Percentiles rank a stretch among this genome's conserved stretches.
These are phyloP conservation scores for Crotalus helleri DNA, from an alignment of 2,113 vertebrate genomes.

Conservation along the genomic window DNA sequence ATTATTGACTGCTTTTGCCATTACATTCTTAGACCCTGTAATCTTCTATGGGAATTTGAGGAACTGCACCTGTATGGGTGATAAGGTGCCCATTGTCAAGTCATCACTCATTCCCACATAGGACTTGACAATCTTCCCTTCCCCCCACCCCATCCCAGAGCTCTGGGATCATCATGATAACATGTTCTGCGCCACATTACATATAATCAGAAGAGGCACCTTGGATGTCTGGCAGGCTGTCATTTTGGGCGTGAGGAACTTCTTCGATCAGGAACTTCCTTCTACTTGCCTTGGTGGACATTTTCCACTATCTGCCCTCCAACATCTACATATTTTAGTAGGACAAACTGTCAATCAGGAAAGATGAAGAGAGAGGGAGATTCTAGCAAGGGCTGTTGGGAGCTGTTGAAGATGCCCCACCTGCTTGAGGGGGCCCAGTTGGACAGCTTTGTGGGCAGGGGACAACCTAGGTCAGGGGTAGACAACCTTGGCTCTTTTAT, in stretches of 20 bases:
- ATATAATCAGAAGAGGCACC: constrained; percentile 19
- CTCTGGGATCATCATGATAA: constrained; percentile 31
- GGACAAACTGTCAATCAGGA: fast-evolving
- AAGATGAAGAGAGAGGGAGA: background rate
- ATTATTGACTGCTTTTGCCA: constrained; percentile 65
- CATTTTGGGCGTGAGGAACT: background rate
- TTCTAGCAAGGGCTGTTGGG: background rate
- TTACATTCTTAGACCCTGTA: constrained; percentile 50
- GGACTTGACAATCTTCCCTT: constrained; percentile 40
- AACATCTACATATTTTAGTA: background rate
- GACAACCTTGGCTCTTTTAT: too few relatives aligned
- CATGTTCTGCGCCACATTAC: constrained; percentile 22
- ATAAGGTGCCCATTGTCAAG: constrained; percentile 51
- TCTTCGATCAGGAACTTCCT: background rate
- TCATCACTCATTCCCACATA: constrained; percentile 46
- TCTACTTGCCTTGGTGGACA: background rate
- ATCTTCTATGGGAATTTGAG: constrained; percentile 49
- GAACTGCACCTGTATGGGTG: constrained; percentile 45
- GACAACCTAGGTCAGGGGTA: background rate
- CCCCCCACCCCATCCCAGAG: background rate
- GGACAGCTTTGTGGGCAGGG: background rate
- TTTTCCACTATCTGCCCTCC: background rate
- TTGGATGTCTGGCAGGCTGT: constrained; percentile 27
- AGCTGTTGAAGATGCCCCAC: background rate
- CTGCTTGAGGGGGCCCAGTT: background rate